phyloP scores from a whole-genome alignment of 2,888 invertebrate genomes.

The Drosophila merina region DNA sequence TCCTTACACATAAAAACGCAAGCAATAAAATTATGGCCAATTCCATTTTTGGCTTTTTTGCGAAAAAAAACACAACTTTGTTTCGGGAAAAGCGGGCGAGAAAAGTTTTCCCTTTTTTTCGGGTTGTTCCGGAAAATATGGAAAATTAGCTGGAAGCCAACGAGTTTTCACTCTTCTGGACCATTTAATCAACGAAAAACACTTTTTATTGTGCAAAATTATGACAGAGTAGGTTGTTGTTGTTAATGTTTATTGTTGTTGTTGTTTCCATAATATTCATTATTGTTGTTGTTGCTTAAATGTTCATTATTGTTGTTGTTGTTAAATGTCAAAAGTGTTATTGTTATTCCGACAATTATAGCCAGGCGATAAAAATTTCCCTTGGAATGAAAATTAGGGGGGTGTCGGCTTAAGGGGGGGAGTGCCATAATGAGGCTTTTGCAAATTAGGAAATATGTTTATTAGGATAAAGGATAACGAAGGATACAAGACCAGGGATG shows the following conservation, averaged over 20 bases:
- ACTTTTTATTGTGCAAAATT: slow-evolving; percentile 78
- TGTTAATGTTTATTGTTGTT: slow-evolving; percentile 1
- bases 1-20: slow-evolving; percentile 47
- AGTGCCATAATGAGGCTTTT: slow-evolving; percentile 48
- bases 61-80: background rate
- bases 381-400: slow-evolving; percentile 16
- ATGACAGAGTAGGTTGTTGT: slow-evolving; percentile 59
- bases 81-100: slow-evolving; percentile 5
- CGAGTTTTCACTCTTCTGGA: slow-evolving; percentile 33
- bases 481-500: slow-evolving; percentile 31
- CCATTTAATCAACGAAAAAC: slow-evolving; percentile 77
- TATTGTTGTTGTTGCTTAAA: slow-evolving; percentile 48
- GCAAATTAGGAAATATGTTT: slow-evolving; percentile 73
- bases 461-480: slow-evolving; percentile 57
- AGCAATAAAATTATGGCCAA: slow-evolving; percentile 72
- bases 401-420: background rate
- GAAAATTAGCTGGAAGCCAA: slow-evolving; percentile 43
- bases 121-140: slow-evolving; percentile 14
- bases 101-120: slow-evolving; percentile 55
- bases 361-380: slow-evolving; percentile 72
- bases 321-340: slow-evolving; percentile 74
- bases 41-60: slow-evolving; percentile 71
- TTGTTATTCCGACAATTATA: slow-evolving; percentile 78
- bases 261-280: slow-evolving; percentile 11
- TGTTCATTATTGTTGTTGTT: slow-evolving; percentile 21